Percentiles rank a stretch among this genome's conserved stretches.
Evolutionary conservation across 2,113 vertebrate species (phyloP).

Genomic region (Archocentrus centrarchus): DNA sequence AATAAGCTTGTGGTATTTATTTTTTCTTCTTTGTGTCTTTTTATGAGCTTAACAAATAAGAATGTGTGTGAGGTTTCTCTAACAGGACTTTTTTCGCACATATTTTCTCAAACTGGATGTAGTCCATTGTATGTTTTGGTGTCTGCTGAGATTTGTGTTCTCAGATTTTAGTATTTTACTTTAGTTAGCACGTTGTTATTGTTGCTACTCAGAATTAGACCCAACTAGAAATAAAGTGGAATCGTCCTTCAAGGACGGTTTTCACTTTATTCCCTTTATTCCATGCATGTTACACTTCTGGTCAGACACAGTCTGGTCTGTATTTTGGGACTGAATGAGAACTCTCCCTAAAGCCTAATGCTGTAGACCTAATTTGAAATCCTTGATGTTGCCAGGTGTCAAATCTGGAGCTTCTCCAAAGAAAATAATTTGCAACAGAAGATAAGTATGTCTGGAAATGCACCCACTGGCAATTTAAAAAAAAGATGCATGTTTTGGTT

Average conservation of each 20-base stretch:
- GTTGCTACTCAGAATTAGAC: not conserved
- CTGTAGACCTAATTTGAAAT: conserved; percentile 12
- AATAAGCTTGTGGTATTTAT: conserved; percentile 14
- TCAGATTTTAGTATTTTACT: not conserved
- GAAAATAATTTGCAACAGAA: conserved; percentile 26
- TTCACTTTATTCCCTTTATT: not conserved
- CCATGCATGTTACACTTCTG: not conserved
- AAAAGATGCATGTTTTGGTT: conserved; percentile 42
- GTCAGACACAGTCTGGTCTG: conserved; percentile 14
- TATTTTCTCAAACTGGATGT: conserved; percentile 13
- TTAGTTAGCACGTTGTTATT: not conserved
- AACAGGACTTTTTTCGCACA: conserved; percentile 32
- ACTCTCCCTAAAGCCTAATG: conserved; percentile 1
- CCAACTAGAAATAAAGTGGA: not conserved
- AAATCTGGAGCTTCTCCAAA: conserved; percentile 49
- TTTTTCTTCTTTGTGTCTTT: not conserved
- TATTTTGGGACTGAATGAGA: conserved; percentile 25
- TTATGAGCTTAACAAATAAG: not conserved
- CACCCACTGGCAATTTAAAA: conserved; percentile 28
- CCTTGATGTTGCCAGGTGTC: conserved; percentile 51
- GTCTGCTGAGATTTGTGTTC: conserved; percentile 25
- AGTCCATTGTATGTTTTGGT: not conserved
- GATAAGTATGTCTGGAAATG: conserved; percentile 51
- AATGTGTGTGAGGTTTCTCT: no score
- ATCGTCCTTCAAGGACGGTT: not conserved